Evolutionary conservation across 2,797 vertebrate species (phyloP), one percentile per base, ranked within the genome.

Genomic region (Eremophila alpestris): DNA sequence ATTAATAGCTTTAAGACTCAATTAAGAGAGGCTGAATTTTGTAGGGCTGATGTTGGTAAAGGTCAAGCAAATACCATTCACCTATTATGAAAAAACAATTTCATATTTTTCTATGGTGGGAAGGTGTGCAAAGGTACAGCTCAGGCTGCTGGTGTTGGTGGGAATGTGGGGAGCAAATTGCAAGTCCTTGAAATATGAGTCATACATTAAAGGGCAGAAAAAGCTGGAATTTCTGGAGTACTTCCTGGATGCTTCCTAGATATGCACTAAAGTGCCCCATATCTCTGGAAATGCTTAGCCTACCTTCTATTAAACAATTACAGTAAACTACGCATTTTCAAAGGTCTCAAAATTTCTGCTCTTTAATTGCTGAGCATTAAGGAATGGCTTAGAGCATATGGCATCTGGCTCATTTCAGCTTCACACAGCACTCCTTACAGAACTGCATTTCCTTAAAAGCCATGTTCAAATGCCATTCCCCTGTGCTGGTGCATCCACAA

Each of bases 81-180:
- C 43, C 29, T 81, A 24, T 48, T 76, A 81, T 2, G 21, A 86
- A 85, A 83, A 55, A 65, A 58, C 16, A 79, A 86, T 54, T 36
- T 52, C 36, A 10, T 7, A 4, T 63, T 88, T 83, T 84, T 82
- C 38, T 78, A 46, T 14, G 36, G 56, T 77, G 77, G 67, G 82
- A 92, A 86, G 52, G 43, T 1, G 49, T 21, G 59, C 69, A 92
- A 56, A 95, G 65, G 62, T 78, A 69, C 56, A 2, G 40, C 68
- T 85, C 62, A 18, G 80, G 4, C 23, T 48, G 76, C 54, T 34
- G 48, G 83, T 40, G 23, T 14, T 40, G 84, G 80, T 75, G 76
- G 76, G 82, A 92, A 93, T 11, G 70, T 46, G 74, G 75, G 52
- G 77, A 90, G 70, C 38, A 90, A 97, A 91, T 76, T 76, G 90